These are phyloP conservation scores for Enteromius afrohamiltoni DNA, from an alignment of 2,797 vertebrate species.

Conservation along the genomic window DNA sequence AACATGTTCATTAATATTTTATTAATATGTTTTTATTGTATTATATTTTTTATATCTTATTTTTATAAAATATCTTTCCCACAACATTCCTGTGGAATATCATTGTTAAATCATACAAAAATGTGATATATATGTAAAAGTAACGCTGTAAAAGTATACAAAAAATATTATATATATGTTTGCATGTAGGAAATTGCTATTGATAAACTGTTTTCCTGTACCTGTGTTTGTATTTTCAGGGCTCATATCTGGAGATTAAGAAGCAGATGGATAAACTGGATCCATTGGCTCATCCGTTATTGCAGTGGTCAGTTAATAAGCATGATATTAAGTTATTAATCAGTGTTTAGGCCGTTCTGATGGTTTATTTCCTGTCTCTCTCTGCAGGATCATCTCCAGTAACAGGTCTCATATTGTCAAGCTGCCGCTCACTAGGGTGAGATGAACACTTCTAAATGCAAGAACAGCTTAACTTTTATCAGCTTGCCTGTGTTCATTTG, in stretches of 20 bases:
- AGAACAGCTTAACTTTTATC: conserved; percentile 7
- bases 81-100: background rate
- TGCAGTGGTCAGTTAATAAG: conserved; percentile 86
- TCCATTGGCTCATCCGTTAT: conserved; percentile 92
- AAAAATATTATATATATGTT: too few relatives aligned
- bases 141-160: too few relatives aligned
- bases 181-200: background rate
- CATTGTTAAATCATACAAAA: background rate
- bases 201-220: background rate
- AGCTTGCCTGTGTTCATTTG: background rate
- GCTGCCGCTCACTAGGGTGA: conserved; percentile 97
- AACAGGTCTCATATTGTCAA: conserved; percentile 99
- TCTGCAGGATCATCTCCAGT: conserved; percentile 95
- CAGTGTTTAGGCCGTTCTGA: conserved; percentile 7
- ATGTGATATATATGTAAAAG: too few relatives aligned
- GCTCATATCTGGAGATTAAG: conserved; percentile 98
- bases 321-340: too few relatives aligned
- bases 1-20: background rate
- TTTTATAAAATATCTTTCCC: background rate
- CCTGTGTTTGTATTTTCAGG: conserved; percentile 74
- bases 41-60: too few relatives aligned
- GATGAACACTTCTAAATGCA: conserved; percentile 51
- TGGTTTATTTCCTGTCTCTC: conserved; percentile 57
- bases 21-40: background rate
- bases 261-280: conserved; percentile 99